Percentiles rank a stretch among this genome's conserved stretches.
Conservation (phyloP, 1,140 invertebrate species). For the Episyrphus balteatus region DNA sequence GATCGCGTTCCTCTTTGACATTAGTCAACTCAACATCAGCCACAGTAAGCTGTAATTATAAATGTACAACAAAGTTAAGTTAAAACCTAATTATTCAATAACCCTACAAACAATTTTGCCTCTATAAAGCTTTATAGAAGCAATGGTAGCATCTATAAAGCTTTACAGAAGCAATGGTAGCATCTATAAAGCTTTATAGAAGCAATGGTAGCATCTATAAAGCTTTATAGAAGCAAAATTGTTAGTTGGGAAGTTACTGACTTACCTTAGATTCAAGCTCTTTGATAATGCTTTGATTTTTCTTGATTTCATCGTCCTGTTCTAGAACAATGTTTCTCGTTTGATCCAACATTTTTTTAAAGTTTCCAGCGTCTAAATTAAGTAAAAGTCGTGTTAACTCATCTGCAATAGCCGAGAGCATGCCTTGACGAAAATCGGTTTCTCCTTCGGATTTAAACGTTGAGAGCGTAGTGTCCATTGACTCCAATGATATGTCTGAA, state of each 20-base stretch:
- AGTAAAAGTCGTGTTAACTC: slow-evolving; percentile 60
- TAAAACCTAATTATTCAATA: neutral
- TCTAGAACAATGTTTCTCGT: slow-evolving; percentile 60
- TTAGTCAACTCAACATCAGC: slow-evolving; percentile 72
- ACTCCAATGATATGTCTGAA: slow-evolving; percentile 43
- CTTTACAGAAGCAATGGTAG: no score
- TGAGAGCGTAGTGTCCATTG: slow-evolving; percentile 39
- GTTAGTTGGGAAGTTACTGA: no score
- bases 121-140: no score
- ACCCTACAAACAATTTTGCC: no score
- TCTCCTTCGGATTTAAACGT: slow-evolving; percentile 23
- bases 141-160: no score
- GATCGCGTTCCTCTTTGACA: slow-evolving; percentile 69
- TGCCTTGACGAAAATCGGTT: slow-evolving; percentile 40
- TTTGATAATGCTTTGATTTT: slow-evolving; percentile 64
- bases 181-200: no score
- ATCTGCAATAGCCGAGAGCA: slow-evolving; percentile 49
- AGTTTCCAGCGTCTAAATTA: slow-evolving; percentile 61
- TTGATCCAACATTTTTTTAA: slow-evolving; percentile 69
- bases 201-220: no score
- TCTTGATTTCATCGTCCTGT: slow-evolving; percentile 66
- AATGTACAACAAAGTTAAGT: neutral
- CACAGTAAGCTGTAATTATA: slow-evolving; percentile 51
- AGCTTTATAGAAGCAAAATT: neutral
- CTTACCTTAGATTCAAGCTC: slow-evolving; percentile 69